A percentile compares a stretch with the other conserved stretches of the same genome.
These are phyloP conservation scores for Cacoxenus indagator DNA, from an alignment of 2,888 invertebrate species.

Conservation along the genomic window DNA sequence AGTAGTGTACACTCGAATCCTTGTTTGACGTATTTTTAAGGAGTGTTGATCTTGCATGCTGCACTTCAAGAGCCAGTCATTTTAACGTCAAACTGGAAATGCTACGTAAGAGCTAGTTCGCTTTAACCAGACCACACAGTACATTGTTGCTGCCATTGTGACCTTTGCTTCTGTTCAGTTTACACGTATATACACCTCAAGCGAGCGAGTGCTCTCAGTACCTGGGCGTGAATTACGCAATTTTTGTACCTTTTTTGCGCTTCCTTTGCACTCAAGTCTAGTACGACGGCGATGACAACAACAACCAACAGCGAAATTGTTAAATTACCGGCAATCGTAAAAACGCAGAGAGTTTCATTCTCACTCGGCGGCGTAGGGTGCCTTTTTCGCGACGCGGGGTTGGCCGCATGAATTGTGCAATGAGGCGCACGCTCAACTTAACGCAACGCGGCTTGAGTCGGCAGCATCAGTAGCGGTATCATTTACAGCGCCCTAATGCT, in stretches of 20 bases:
- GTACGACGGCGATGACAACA: slow-evolving; percentile 15
- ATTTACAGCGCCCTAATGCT: slow-evolving; percentile 49
- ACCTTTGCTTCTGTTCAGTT: not conserved
- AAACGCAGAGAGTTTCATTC: not conserved
- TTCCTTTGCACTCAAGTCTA: slow-evolving; percentile 13
- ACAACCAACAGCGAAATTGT: slow-evolving; percentile 54
- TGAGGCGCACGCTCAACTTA: slow-evolving; percentile 25
- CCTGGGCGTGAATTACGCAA: slow-evolving; percentile 67
- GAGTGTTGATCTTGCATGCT: too few relatives aligned
- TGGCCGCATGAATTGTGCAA: slow-evolving; percentile 41
- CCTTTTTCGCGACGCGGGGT: slow-evolving; percentile 5
- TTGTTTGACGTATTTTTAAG: too few relatives aligned
- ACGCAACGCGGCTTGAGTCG: slow-evolving; percentile 26
- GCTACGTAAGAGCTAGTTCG: too few relatives aligned
- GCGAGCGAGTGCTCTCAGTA: slow-evolving; percentile 39
- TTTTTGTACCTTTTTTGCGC: slow-evolving; percentile 45
- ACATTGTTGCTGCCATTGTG: not conserved
- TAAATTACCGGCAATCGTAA: slow-evolving; percentile 54
- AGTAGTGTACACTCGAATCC: too few relatives aligned
- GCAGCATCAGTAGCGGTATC: slow-evolving; percentile 44
- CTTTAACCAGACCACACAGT: too few relatives aligned
- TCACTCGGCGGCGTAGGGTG: not conserved
- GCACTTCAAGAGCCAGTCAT: too few relatives aligned
- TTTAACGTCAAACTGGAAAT: too few relatives aligned
- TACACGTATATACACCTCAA: too few relatives aligned